Percentiles rank a stretch among this genome's conserved stretches.
phyloP scores from a whole-genome alignment of 2,113 vertebrate species.

The Tylochromis polylepis region DNA sequence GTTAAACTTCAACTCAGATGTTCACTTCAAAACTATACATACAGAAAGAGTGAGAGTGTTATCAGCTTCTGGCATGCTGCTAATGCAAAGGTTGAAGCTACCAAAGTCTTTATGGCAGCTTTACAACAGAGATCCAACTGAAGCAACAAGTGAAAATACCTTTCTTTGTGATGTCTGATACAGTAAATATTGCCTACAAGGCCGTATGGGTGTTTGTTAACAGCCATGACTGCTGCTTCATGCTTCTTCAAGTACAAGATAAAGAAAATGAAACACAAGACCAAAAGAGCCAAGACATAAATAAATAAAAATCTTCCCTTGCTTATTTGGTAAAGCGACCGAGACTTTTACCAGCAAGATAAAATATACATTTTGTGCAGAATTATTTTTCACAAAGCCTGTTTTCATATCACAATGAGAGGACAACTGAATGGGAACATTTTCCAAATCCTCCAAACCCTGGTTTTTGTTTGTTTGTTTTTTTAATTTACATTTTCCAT shows the following conservation, averaged over 20 bases:
- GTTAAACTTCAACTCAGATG: neutral
- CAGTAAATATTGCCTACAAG: neutral
- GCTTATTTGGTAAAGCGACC: neutral
- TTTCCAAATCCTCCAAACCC: neutral
- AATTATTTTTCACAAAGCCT: neutral
- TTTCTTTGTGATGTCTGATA: neutral
- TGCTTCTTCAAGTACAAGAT: neutral
- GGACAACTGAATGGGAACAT: neutral
- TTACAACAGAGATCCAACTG: neutral
- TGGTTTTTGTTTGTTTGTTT: neutral
- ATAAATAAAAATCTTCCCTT: neutral
- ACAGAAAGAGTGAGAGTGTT: neutral
- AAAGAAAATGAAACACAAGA: neutral
- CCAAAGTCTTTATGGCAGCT: neutral
- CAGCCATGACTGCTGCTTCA: neutral
- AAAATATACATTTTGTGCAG: neutral
- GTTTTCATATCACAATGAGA: neutral
- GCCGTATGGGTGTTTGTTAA: neutral
- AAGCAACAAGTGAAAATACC: neutral
- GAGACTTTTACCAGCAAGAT: neutral
- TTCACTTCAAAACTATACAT: neutral
- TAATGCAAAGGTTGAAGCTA: neutral
- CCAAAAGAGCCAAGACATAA: neutral
- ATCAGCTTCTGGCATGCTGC: neutral
- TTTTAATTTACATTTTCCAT: neutral